These are phyloP conservation scores for Beroe ovata DNA, from an alignment of 37 sponge, comb jelly and placozoan genomes.

Conservation along the genomic window DNA sequence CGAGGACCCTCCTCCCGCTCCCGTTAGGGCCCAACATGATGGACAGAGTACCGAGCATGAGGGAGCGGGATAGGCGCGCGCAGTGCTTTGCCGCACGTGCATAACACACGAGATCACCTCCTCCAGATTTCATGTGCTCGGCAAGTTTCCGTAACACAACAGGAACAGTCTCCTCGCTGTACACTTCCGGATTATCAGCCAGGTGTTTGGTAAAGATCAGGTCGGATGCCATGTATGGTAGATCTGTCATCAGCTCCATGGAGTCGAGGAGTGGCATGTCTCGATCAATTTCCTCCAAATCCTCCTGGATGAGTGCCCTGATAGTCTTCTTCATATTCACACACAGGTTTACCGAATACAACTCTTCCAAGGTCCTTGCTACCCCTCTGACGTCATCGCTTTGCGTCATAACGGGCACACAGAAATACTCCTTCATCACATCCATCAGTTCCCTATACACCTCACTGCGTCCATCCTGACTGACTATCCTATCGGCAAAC, in stretches of 20 bases:
- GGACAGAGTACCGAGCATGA: conserved; percentile 18
- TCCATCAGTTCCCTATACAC: conserved; percentile 1
- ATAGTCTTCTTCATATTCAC: conserved; percentile 8
- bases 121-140: neutral
- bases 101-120: neutral
- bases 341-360: neutral
- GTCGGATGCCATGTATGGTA: conserved; percentile 18
- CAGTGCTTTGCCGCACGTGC: conserved; percentile 25
- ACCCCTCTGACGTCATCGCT: neutral
- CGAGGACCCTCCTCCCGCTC: conserved; percentile 30
- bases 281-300: neutral
- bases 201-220: conserved; percentile 40
- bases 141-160: neutral
- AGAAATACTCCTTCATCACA: conserved; percentile 27
- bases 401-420: neutral
- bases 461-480: neutral
- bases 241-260: conserved; percentile 13
- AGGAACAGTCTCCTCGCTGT: conserved; percentile 11
- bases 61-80: conserved; percentile 39
- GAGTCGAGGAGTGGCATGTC: neutral
- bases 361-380: neutral
- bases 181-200: neutral
- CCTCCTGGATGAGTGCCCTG: neutral
- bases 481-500: conserved; percentile 3
- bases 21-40: conserved; percentile 19